phyloP scores from a whole-genome alignment of 2,888 invertebrate species.

The Ennomos erosarius region DNA sequence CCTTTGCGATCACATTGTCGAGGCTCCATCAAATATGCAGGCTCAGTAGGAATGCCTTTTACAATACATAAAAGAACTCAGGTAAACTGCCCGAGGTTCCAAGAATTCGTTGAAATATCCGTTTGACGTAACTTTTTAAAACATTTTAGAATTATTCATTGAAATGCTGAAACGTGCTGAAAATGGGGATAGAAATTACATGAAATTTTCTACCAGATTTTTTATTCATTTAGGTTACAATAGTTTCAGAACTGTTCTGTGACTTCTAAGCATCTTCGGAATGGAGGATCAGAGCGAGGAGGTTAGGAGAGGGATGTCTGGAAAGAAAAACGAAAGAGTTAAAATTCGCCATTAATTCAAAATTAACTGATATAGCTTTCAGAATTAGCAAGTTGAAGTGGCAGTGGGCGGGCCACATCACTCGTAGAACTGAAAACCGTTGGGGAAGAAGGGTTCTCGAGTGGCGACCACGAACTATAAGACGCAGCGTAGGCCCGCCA shows the following conservation, averaged over 20 bases:
- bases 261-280: conserved; percentile 2
- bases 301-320: conserved; percentile 14
- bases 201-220: too few species aligned
- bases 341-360: background rate
- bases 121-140: conserved; percentile 13
- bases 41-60: conserved; percentile 4
- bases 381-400: too few species aligned
- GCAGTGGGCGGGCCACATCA: too few species aligned
- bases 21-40: conserved; percentile 11
- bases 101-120: conserved; percentile 20
- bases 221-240: too few species aligned
- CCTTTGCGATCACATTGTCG: conserved; percentile 1
- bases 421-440: too few species aligned
- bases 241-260: background rate
- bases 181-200: too few species aligned
- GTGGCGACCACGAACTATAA: too few species aligned
- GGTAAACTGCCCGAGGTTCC: conserved; percentile 5
- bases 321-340: conserved; percentile 3
- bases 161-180: conserved; percentile 1
- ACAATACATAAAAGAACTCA: conserved; percentile 10
- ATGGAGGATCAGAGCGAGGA: conserved; percentile 8
- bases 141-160: conserved; percentile 5
- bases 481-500: too few species aligned
- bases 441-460: too few species aligned
- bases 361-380: too few species aligned